Conservation (phyloP, 2,888 invertebrate genomes). For the Epicampocera succincta region DNA sequence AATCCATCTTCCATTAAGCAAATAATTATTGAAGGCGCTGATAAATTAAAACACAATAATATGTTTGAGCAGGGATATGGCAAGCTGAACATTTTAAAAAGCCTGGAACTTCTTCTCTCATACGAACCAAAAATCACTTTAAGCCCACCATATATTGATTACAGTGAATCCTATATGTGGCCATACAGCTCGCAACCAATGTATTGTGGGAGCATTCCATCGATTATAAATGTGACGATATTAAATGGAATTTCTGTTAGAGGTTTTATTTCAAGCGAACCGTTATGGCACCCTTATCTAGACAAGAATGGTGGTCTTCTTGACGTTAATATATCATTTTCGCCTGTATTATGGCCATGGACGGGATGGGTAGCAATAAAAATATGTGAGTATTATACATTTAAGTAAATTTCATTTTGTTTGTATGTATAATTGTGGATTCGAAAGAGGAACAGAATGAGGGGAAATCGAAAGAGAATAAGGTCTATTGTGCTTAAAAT, state of each 20-base stretch:
- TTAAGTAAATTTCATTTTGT: too few species aligned
- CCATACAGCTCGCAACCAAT: constrained; percentile 98
- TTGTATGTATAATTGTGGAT: too few species aligned
- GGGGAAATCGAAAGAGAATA: too few species aligned
- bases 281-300: constrained; percentile 92
- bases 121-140: constrained; percentile 86
- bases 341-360: constrained; percentile 96
- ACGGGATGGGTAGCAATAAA: constrained; percentile 95
- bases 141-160: constrained; percentile 92
- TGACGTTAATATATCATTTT: constrained; percentile 89
- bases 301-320: constrained; percentile 90
- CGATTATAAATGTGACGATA: constrained; percentile 96
- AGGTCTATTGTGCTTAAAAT: too few species aligned
- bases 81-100: constrained; percentile 93
- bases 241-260: constrained; percentile 96
- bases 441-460: too few species aligned
- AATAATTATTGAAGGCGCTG: constrained; percentile 94
- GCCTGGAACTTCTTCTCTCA: constrained; percentile 84
- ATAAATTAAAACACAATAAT: constrained; percentile 91
- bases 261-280: constrained; percentile 85
- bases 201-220: constrained; percentile 92
- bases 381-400: constrained; percentile 80
- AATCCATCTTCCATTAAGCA: constrained; percentile 98
- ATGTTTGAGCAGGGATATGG: constrained; percentile 99
- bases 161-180: constrained; percentile 99